Percentiles rank a stretch among this genome's conserved stretches.
phyloP scores from a whole-genome alignment of 1,140 invertebrate genomes.

The Conus ventricosus region DNA sequence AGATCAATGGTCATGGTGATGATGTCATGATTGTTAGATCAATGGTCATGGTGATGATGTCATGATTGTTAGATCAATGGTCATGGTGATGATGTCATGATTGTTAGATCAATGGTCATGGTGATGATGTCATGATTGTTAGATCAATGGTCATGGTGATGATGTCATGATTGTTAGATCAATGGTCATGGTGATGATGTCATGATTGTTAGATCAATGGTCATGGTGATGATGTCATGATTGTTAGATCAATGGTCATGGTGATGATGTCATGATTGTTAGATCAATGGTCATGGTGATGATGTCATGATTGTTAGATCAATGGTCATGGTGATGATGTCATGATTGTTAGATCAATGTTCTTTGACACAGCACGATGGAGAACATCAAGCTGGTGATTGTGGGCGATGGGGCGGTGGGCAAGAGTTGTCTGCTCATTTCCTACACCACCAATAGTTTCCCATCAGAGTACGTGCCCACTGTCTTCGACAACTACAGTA shows the following conservation, averaged over 20 bases:
- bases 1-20: no score
- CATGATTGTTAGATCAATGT: background rate
- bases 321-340: background rate
- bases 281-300: background rate
- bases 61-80: background rate
- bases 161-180: no score
- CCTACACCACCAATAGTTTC: constrained; percentile 98
- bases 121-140: no score
- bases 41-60: no score
- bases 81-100: no score
- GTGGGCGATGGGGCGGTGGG: constrained; percentile 99
- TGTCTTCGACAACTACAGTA: constrained; percentile 98
- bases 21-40: background rate
- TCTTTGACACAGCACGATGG: constrained; percentile 34
- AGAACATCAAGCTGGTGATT: constrained; percentile 90
- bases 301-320: background rate
- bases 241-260: no score
- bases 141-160: no score
- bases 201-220: no score
- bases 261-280: background rate
- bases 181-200: no score
- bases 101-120: no score
- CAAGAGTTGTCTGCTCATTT: constrained; percentile 97
- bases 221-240: no score
- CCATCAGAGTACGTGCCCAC: constrained; percentile 98